Base-by-base conservation (phyloP, 2,888 invertebrate genomes). In the Drosophila macrospina region DNA sequence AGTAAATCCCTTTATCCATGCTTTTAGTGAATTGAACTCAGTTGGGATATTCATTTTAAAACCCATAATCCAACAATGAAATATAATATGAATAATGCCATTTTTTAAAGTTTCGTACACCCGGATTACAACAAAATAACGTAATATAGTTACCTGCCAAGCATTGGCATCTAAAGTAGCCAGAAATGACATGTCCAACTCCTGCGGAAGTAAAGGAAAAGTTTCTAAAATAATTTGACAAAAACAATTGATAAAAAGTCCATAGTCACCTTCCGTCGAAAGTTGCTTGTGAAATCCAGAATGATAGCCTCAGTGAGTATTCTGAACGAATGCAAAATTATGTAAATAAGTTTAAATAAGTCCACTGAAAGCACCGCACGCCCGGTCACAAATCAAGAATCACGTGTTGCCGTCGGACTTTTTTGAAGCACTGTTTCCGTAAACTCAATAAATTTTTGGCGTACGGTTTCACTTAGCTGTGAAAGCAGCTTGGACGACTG, bases 131-230 rank as follows among this genome's bases (percentile, higher is more conserved):
- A 30, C 3, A 5, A 8, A 7, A 41, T 47, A 41, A 51, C 30
- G 30, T 15, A 61, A 62, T 51, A 24, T 47, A 78, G 90, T 92
- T 91, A 93, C 93, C 93, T 93, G 93, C 93, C 93, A 93, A 74
- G 93, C 93, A 88, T 93, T 93, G 69, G 93, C 92, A 88, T 93
- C 93, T 84, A 93, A 89, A 72, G 93, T 93, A 77, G 93, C 93
- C 84, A 93, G 91, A 90, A 93, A 93, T 73, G 93, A 93, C 93
- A 93, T 93, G 86, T 92, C 91, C 90, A 92, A 90, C 88, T 92
- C 91, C 92, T 92, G 81, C 64, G 89, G 80, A 83, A 86, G 83
- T 74, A 47, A 75, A 64, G 63, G 60, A 79, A 77, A 82, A 80
- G 63, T 79, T 77, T 66, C 57, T 81, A 75, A 78, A 75, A 75